phyloP scores from a whole-genome alignment of 2,888 invertebrate genomes.

The Orthosia cruda region DNA sequence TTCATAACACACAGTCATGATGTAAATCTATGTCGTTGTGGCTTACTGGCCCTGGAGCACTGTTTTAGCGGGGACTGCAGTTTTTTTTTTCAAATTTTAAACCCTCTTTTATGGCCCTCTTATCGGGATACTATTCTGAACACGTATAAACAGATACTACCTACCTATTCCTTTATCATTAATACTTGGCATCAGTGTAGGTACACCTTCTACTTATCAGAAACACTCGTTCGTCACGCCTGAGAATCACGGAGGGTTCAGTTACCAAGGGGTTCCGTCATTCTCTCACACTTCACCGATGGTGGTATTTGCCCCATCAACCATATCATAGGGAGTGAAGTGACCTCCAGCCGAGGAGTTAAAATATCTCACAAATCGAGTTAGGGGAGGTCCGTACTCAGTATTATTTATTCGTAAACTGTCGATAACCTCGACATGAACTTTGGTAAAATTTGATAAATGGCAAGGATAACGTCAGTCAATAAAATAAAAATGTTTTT shows the following conservation, averaged over 20 bases:
- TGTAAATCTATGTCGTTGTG: background rate
- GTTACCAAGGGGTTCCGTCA: background rate
- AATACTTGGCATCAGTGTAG: background rate
- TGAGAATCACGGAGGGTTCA: slow-evolving; percentile 28
- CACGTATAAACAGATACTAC: background rate
- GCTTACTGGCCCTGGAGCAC: background rate
- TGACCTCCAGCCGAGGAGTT: background rate
- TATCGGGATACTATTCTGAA: background rate
- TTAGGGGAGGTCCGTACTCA: slow-evolving; percentile 10
- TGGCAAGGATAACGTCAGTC: slow-evolving; percentile 54
- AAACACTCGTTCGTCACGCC: slow-evolving; percentile 23
- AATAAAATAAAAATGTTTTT: slow-evolving; percentile 36
- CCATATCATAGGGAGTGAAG: slow-evolving; percentile 17
- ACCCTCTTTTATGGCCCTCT: too few species aligned
- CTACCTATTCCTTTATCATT: background rate
- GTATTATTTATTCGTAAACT: slow-evolving; percentile 19
- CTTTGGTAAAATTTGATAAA: slow-evolving; percentile 55
- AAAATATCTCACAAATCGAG: background rate
- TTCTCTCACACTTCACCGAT: slow-evolving; percentile 23
- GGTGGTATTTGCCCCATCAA: slow-evolving; percentile 29
- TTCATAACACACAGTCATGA: background rate
- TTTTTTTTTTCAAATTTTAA: too few species aligned
- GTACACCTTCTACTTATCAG: background rate
- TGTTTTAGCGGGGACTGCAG: background rate
- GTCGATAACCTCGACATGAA: slow-evolving; percentile 45